Conservation (phyloP, 2,888 invertebrate genomes). For the Aelia acuminata region DNA sequence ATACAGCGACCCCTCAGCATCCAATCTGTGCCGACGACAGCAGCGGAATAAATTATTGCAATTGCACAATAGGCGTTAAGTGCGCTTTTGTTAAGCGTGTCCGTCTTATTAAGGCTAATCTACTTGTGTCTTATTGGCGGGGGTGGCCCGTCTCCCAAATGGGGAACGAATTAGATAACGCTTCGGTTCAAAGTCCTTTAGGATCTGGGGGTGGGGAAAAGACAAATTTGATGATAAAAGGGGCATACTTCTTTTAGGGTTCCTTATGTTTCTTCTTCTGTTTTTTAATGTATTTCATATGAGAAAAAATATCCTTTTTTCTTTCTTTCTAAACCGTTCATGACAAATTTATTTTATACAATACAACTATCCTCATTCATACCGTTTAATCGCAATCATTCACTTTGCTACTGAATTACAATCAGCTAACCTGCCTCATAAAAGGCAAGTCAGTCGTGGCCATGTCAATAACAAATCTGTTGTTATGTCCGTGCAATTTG, state of each 20-base stretch:
- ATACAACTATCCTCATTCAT: no score
- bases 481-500: no score
- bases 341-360: no score
- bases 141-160: background rate
- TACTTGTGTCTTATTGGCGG: background rate
- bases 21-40: background rate
- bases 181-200: background rate
- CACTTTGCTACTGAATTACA: no score
- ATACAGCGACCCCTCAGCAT: background rate
- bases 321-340: no score
- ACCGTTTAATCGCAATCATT: no score
- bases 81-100: slow-evolving; percentile 21
- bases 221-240: background rate
- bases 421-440: no score
- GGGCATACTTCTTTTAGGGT: background rate
- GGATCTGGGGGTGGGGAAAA: background rate
- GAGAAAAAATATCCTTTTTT: no score
- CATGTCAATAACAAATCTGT: no score
- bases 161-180: background rate
- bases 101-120: slow-evolving; percentile 29
- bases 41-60: slow-evolving; percentile 1
- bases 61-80: slow-evolving; percentile 41
- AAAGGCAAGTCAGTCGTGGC: no score
- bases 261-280: background rate
- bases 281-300: no score